Percentiles rank a stretch among this genome's conserved stretches.
phyloP scores from a whole-genome alignment of 1,140 invertebrate genomes.

The Bilobella aurantiaca region DNA sequence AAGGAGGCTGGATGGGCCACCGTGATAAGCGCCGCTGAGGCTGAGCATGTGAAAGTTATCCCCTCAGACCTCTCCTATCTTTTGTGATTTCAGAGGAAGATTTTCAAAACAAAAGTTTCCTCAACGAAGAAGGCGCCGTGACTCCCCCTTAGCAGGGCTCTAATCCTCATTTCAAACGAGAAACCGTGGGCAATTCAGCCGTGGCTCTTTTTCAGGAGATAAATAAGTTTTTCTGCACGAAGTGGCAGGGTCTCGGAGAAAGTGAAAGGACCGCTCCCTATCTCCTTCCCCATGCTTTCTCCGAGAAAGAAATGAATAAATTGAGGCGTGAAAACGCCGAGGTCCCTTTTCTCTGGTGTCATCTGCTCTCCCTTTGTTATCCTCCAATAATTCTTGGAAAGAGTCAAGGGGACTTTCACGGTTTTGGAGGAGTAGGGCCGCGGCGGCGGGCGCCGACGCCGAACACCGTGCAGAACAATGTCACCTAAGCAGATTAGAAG shows the following conservation, averaged over 20 bases:
- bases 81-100: conserved; percentile 8
- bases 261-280: not conserved
- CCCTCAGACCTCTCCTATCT: conserved; percentile 15
- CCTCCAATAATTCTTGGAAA: conserved; percentile 23
- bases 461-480: not conserved
- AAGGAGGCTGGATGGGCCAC: too few species aligned
- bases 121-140: not conserved
- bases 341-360: conserved; percentile 14
- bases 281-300: not conserved
- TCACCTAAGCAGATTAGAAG: conserved; percentile 11
- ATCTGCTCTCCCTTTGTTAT: conserved; percentile 28
- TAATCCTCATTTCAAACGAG: conserved; percentile 11
- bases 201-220: conserved; percentile 18
- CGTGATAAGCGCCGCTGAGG: not conserved
- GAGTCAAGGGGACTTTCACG: not conserved
- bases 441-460: too few species aligned
- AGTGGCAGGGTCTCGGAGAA: conserved; percentile 7
- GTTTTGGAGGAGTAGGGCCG: too few species aligned
- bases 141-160: not conserved
- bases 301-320: conserved; percentile 27
- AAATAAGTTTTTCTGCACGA: conserved; percentile 32
- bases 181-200: conserved; percentile 6
- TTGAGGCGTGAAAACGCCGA: conserved; percentile 28
- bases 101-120: conserved; percentile 8
- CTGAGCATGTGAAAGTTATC: conserved; percentile 9